These are phyloP conservation scores for Drosophila lacertosa DNA, from an alignment of 1,140 invertebrate species.

Conservation along the genomic window DNA sequence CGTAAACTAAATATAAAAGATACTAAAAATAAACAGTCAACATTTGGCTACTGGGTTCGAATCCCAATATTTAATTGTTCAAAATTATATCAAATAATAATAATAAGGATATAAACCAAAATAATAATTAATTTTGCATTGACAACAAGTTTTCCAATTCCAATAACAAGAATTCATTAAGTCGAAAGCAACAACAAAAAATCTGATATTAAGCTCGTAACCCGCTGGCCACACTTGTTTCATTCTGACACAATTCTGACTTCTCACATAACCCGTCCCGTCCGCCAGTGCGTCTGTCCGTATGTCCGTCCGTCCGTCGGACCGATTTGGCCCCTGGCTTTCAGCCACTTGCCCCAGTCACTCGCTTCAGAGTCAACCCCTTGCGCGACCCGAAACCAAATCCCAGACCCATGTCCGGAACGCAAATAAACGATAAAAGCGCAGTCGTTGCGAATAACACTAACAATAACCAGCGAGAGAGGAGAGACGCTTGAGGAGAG, in stretches of 20 bases:
- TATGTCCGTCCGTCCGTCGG: no score
- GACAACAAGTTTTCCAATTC: no score
- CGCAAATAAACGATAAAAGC: constrained; percentile 81
- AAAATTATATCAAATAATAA: no score
- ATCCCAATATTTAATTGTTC: no score
- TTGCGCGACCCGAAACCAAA: constrained; percentile 41
- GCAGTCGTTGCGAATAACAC: constrained; percentile 76
- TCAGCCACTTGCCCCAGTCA: constrained; percentile 47
- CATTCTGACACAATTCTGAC: constrained; percentile 50
- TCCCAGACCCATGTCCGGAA: constrained; percentile 49
- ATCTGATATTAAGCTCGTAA: constrained; percentile 24
- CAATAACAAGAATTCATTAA: no score
- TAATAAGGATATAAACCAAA: no score
- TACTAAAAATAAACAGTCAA: no score
- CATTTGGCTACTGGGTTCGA: no score
- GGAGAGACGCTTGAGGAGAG: neutral
- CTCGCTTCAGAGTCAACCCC: constrained; percentile 12
- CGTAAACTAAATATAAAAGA: no score
- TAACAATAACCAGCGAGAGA: constrained; percentile 76
- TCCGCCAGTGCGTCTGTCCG: no score
- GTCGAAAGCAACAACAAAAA: no score
- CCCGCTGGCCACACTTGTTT: constrained; percentile 25
- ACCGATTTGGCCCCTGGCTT: constrained; percentile 8
- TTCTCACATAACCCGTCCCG: constrained; percentile 25
- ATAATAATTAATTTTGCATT: no score